Evolutionary conservation across 2,113 vertebrate genomes (phyloP).

Genomic region (Picathartes gymnocephalus): DNA sequence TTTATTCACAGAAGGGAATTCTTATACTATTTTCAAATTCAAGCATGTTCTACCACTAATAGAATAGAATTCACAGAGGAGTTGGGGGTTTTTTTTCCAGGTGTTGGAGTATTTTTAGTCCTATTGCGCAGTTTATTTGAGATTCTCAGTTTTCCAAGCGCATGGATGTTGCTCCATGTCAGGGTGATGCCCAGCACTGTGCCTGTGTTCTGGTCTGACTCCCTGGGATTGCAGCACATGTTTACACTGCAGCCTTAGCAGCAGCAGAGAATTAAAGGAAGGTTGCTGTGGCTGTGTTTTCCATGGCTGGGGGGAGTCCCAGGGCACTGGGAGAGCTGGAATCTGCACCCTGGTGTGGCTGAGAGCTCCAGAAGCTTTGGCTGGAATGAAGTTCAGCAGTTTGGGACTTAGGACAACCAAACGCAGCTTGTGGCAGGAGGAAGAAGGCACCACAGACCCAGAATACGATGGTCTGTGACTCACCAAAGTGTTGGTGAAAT

Average conservation of each 20-base stretch:
- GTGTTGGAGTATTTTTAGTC: background rate
- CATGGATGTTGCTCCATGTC: background rate
- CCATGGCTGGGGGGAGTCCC: background rate
- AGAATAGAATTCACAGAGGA: background rate
- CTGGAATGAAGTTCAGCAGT: background rate
- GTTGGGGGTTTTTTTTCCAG: background rate
- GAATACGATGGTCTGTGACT: background rate
- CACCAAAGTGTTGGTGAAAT: background rate
- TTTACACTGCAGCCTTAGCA: background rate
- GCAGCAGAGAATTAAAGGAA: conserved; percentile 9
- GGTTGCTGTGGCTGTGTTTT: conserved; percentile 7
- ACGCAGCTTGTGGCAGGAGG: background rate
- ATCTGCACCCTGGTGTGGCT: background rate
- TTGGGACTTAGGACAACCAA: background rate
- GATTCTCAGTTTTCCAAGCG: background rate
- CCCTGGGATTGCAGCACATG: background rate
- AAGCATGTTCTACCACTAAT: background rate
- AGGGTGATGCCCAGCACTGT: background rate
- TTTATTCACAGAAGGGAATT: background rate
- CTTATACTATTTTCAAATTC: background rate
- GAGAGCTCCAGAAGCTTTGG: background rate
- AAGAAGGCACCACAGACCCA: background rate
- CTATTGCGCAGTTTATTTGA: background rate
- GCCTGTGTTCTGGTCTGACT: background rate
- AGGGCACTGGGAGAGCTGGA: background rate